Conservation (phyloP, 1,140 invertebrate species). For the Drosophila pallidifrons region DNA sequence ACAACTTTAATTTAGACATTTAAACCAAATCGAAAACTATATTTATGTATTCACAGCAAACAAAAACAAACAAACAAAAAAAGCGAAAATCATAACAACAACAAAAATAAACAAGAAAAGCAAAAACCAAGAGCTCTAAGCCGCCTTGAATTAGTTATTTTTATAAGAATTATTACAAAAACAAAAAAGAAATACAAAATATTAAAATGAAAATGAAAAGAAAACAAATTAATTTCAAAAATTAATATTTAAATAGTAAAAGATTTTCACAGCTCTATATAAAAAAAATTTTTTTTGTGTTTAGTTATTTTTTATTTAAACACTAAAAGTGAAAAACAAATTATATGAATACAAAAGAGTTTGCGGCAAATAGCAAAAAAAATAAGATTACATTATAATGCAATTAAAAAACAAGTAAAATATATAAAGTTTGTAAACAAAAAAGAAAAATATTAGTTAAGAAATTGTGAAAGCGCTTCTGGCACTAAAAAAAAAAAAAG, state of each 20-base stretch:
- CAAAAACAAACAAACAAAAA: slow-evolving; percentile 36
- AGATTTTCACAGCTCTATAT: slow-evolving; percentile 39
- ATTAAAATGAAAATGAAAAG: slow-evolving; percentile 7
- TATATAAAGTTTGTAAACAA: slow-evolving; percentile 38
- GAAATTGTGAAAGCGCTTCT: slow-evolving; percentile 65
- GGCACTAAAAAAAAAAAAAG: slow-evolving; percentile 50
- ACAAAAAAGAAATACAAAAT: slow-evolving; percentile 35
- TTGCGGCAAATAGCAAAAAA: slow-evolving; percentile 50
- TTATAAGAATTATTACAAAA: slow-evolving; percentile 67
- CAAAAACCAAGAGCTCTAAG: slow-evolving; percentile 81
- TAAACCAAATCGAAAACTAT: slow-evolving; percentile 71
- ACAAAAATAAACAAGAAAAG: slow-evolving; percentile 42
- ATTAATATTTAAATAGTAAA: slow-evolving; percentile 71
- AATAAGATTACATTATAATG: slow-evolving; percentile 45
- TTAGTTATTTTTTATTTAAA: slow-evolving; percentile 69
- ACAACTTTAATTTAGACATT: slow-evolving; percentile 70
- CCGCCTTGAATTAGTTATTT: slow-evolving; percentile 82
- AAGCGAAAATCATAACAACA: slow-evolving; percentile 20
- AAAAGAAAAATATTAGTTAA: slow-evolving; percentile 55
- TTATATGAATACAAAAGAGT: slow-evolving; percentile 33
- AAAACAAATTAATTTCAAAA: slow-evolving; percentile 67
- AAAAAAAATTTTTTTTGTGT: slow-evolving; percentile 45
- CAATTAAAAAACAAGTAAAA: slow-evolving; percentile 39
- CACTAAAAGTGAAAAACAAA: slow-evolving; percentile 67
- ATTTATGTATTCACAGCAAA: slow-evolving; percentile 46